Conservation (phyloP, 2,797 vertebrate genomes). For the Discoglossus pictus region DNA sequence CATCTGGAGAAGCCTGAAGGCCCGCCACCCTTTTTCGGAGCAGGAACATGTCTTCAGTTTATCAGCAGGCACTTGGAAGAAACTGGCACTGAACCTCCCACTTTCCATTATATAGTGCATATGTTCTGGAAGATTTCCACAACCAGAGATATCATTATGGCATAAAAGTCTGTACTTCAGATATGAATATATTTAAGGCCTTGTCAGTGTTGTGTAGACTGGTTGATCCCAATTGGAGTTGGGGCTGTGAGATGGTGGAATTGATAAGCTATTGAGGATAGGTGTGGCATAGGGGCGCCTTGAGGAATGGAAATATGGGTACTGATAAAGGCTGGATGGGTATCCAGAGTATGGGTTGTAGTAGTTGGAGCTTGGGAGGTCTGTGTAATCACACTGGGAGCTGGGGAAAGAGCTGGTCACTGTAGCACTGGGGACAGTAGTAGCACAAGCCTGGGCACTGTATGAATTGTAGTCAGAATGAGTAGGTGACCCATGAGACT, state of each 20-base stretch:
- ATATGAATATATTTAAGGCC: constrained; percentile 69
- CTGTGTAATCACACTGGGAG: constrained; percentile 93
- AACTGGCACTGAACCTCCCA: constrained; percentile 50
- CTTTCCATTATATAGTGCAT: constrained; percentile 72
- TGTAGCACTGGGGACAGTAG: constrained; percentile 68
- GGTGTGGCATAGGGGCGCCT: constrained; percentile 87
- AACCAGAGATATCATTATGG: constrained; percentile 26
- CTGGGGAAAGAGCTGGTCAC: constrained; percentile 79
- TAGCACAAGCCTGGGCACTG: constrained; percentile 77
- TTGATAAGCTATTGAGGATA: constrained; percentile 87
- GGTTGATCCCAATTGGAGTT: constrained; percentile 92
- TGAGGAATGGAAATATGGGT: constrained; percentile 93
- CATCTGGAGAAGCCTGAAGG: constrained; percentile 49
- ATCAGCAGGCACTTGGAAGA: constrained; percentile 87
- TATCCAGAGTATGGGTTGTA: constrained; percentile 91
- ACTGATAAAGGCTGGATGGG: constrained; percentile 90
- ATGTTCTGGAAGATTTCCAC: constrained; percentile 53
- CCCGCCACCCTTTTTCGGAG: constrained; percentile 32
- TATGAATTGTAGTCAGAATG: constrained; percentile 85
- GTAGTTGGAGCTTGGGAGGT: constrained; percentile 92
- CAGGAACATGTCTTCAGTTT: constrained; percentile 51
- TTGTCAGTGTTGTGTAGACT: constrained; percentile 92
- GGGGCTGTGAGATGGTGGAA: constrained; percentile 90
- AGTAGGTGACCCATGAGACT: constrained; percentile 82
- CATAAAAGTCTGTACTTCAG: background rate